Base-by-base conservation (phyloP, 37 sponge, comb jelly and placozoan genomes). In the Lycopodina hypogea region DNA sequence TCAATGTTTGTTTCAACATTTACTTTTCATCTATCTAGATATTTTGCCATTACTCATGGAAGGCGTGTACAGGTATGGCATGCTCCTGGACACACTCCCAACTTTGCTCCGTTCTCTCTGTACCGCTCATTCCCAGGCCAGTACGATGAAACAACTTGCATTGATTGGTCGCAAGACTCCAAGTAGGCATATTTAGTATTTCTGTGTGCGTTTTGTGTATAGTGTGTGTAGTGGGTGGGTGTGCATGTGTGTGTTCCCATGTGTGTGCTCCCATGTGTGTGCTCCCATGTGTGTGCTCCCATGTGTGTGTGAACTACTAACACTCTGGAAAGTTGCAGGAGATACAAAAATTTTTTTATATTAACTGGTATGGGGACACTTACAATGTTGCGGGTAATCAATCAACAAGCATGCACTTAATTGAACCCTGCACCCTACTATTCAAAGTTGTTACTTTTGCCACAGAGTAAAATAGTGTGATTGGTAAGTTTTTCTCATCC, bases 111-210 rank as follows among this genome's bases (percentile, higher is more conserved):
- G 1, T 96, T 99, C 80, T 71, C 73, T 35, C 85, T 93, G 35
- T 83, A 86, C 60, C 79, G 86, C 21, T 58, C 78, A 12, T 96
- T 75, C 82, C 92, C 96, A 7, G 94, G 90, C 9, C 94, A 93
- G 63, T 93, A 93, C 72, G 96, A 96, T 81, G 92, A 99, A 45
- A 82, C 89, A 3, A 77, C 68, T 18, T 90, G 94, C 68, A 78
- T 96, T 23, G 90, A 91, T 64, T 96, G 97, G 97, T 91, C 92
- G 1, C 82, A 77, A 60, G 94, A 96, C 76, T 93, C 94, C 17
- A 79, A 81, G 97, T 90, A 73, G 37, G 80, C 19, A 36, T 14
- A 23, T 22, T 3, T 17, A 9, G n/a, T n/a, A n/a, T n/a, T n/a
- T 63, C 26, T 63, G 56, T 53, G 56, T 19, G 56, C 56, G 56